A percentile compares a stretch with the other conserved stretches of the same genome.
These are phyloP conservation scores for Caradrina clavipalpis DNA, from an alignment of 2,888 invertebrate species.

Conservation along the genomic window DNA sequence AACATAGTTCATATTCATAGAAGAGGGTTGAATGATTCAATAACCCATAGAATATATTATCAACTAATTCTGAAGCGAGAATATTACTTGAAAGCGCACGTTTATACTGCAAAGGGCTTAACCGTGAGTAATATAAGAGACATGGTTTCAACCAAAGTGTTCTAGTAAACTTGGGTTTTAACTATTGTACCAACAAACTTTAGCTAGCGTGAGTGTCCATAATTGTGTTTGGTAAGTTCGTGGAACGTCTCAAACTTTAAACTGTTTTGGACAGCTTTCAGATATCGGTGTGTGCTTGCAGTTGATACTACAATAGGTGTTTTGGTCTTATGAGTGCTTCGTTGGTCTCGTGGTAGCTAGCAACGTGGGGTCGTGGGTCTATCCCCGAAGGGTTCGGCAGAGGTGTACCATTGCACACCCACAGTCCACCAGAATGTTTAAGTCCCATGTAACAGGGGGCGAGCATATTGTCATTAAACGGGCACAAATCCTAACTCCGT, in stretches of 20 bases:
- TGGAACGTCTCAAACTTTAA: constrained; percentile 44
- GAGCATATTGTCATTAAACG: too few species aligned
- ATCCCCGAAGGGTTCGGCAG: too few species aligned
- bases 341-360: too few species aligned
- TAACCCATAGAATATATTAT: constrained; percentile 48
- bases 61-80: constrained; percentile 40
- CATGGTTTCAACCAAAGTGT: constrained; percentile 37
- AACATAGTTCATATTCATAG: constrained; percentile 37
- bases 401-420: too few species aligned
- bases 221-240: constrained; percentile 45
- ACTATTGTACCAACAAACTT: constrained; percentile 39
- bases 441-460: too few species aligned
- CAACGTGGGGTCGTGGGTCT: too few species aligned
- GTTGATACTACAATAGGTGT: neutral
- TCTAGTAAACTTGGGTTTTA: constrained; percentile 49
- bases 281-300: constrained; percentile 19
- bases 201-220: constrained; percentile 41
- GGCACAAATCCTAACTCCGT: too few species aligned
- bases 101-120: constrained; percentile 23
- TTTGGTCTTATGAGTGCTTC: too few species aligned
- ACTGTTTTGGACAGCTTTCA: constrained; percentile 46
- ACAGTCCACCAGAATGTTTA: too few species aligned
- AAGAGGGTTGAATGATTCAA: constrained; percentile 38
- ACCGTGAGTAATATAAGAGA: constrained; percentile 24
- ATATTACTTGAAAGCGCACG: constrained; percentile 29